Base-by-base conservation (phyloP, 2,888 invertebrate genomes). In the Heliconius sara region DNA sequence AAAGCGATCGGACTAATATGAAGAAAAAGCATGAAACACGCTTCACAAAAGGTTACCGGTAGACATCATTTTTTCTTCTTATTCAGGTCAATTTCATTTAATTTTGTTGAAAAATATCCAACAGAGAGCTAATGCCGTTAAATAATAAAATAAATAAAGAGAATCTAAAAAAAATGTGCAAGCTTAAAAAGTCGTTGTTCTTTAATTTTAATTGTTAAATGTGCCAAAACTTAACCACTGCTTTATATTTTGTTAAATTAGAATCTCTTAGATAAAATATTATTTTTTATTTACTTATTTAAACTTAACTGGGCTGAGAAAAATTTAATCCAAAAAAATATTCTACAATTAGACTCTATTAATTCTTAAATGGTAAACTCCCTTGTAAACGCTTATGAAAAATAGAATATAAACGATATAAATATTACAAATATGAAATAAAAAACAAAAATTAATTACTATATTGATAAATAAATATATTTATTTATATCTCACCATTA, bases 401-500 rank as follows among this genome's bases (percentile, higher is more conserved):
- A 34, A 9, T 34, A 22, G 3, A 22, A 12, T 22, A 19, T 39
- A 9, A 39, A 39, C 39, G 39, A 39, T 19, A 34, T 9, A 39
- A 25, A n/a, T 39, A 68, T 10, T 34, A 12, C 2, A 39, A 39
- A n/a, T 12, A 27, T 27, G 27, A 43, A n/a, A 43, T 2, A 68
- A 39, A 5, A 5, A 5, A n/a, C 25, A 65, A 13, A 25, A 27
- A 27, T 39, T 2, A 2, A 10, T 68, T 39, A 68, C 39, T n/a
- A 13, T n/a, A 39, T 39, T n/a, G 2, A 68, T 5, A 25, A 13
- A 27, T 13, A 68, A 43, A 39, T 43, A 68, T n/a, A n/a, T 39
- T n/a, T 43, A 25, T 70, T 27, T 47, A 71, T 60, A 22, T 77
- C 82, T 82, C 79, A 82, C 82, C 82, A 79, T 60, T 72, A 43